A percentile compares a stretch with the other conserved stretches of the same genome.
These are phyloP conservation scores for Eilema caniola DNA, from an alignment of 2,888 invertebrate genomes.

Conservation along the genomic window DNA sequence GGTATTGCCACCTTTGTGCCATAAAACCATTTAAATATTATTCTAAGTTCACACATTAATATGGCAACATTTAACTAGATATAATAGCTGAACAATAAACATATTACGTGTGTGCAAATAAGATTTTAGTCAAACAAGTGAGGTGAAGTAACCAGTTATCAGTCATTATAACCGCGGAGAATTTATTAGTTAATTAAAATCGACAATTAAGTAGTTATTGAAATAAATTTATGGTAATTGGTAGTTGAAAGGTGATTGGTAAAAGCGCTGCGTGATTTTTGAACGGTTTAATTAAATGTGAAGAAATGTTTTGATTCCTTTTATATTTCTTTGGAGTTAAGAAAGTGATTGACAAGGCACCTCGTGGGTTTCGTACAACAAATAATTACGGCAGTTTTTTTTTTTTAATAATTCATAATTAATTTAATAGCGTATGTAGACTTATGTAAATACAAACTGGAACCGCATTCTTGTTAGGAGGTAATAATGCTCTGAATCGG, in stretches of 20 bases:
- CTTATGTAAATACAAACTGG: too few relatives aligned
- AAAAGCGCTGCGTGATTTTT: constrained; percentile 17
- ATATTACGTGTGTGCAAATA: constrained; percentile 27
- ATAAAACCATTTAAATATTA: constrained; percentile 1
- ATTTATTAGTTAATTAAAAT: constrained; percentile 44
- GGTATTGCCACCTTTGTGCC: background rate
- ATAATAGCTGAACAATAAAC: constrained; percentile 25
- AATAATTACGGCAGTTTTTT: too few relatives aligned
- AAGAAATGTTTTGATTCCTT: constrained; percentile 2
- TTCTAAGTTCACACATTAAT: background rate
- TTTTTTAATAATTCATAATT: too few relatives aligned
- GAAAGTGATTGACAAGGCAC: background rate
- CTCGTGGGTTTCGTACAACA: background rate
- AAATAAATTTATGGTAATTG: constrained; percentile 48
- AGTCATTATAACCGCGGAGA: constrained; percentile 17
- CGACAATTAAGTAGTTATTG: constrained; percentile 28
- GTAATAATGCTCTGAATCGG: background rate
- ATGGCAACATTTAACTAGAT: constrained; percentile 4
- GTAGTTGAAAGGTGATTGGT: constrained; percentile 21
- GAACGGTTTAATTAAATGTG: constrained; percentile 18
- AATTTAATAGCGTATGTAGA: background rate
- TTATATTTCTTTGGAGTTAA: constrained; percentile 9
- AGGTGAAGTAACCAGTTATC: constrained; percentile 34
- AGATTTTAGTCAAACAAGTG: constrained; percentile 29
- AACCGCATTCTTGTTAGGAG: background rate